Conservation (phyloP, 2,113 vertebrate genomes). For the Aldabrachelys gigantea region DNA sequence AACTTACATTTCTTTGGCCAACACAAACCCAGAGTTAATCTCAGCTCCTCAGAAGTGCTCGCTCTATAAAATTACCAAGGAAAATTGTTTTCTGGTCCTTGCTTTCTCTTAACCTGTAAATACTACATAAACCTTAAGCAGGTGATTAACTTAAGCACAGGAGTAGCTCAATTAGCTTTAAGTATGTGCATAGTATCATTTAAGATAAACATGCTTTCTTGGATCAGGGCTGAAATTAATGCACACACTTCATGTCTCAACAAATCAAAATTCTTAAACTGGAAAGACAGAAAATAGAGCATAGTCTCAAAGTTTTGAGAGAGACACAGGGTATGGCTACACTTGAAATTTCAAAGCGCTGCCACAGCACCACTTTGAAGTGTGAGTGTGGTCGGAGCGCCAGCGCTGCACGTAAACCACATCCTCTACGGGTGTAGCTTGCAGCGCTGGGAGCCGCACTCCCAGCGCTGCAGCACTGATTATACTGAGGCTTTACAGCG, state of each 20-base stretch:
- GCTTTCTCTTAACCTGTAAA: slow-evolving; percentile 16
- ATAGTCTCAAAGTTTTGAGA: background rate
- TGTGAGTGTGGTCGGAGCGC: no score
- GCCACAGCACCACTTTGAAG: no score
- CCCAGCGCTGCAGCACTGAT: no score
- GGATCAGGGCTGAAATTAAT: background rate
- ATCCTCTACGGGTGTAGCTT: no score
- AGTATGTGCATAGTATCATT: no score
- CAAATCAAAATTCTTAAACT: background rate
- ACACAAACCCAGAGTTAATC: background rate
- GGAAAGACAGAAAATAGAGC: background rate
- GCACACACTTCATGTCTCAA: background rate
- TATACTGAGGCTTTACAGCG: no score
- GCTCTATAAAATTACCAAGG: background rate
- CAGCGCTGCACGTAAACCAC: no score
- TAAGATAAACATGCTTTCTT: background rate
- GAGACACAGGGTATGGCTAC: no score
- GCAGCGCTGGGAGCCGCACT: no score
- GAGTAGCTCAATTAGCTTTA: background rate
- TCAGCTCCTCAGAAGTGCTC: background rate
- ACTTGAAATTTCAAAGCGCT: no score
- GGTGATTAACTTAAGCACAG: background rate
- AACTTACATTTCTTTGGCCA: background rate
- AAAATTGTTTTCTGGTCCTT: background rate
- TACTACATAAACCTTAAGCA: background rate